Percentiles rank a stretch among this genome's conserved stretches.
phyloP scores from a whole-genome alignment of 2,888 invertebrate genomes.

The Protophormia terraenovae region DNA sequence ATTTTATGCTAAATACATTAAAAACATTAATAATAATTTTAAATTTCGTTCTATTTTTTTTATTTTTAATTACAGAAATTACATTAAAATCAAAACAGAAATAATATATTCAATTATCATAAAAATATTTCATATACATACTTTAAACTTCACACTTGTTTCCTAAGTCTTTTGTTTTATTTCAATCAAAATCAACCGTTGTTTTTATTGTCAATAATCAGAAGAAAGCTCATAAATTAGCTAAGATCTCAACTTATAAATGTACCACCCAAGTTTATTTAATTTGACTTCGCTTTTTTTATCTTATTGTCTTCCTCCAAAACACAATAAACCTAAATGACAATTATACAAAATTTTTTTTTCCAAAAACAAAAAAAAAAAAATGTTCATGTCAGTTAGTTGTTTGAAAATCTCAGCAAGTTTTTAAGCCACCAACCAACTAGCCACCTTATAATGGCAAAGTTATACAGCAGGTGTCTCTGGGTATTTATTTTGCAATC shows the following conservation, averaged over 20 bases:
- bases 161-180: not conserved
- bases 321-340: constrained; percentile 5
- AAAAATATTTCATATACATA: too few species aligned
- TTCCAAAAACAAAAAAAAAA: not conserved
- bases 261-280: constrained; percentile 4
- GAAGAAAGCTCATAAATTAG: not conserved
- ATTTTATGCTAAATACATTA: too few species aligned
- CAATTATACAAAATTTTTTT: not conserved
- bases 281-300: not conserved
- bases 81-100: not conserved
- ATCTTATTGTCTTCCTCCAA: not conserved
- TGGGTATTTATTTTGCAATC: constrained; percentile 35
- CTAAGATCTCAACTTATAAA: not conserved
- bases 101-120: too few species aligned
- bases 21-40: too few species aligned
- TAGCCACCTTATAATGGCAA: not conserved
- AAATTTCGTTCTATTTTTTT: too few species aligned
- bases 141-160: not conserved
- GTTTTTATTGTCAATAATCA: not conserved
- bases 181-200: not conserved
- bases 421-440: not conserved
- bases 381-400: not conserved
- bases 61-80: not conserved
- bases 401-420: not conserved
- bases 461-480: constrained; percentile 37